Conservation (phyloP, 2,113 vertebrate genomes). For the Chloroceryle aenea region DNA sequence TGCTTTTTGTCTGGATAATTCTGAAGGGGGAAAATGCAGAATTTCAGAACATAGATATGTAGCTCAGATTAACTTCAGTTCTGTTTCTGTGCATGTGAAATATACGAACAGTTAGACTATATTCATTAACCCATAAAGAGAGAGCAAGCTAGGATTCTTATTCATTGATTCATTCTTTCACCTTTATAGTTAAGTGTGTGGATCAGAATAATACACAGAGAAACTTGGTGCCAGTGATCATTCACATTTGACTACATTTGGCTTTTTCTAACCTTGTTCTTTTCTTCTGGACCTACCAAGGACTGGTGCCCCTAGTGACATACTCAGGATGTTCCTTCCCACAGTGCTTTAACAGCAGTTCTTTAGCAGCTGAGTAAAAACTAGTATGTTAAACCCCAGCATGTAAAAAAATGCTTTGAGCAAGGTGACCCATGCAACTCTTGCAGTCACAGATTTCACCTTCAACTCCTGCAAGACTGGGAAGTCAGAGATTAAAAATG, state of each 20-base stretch:
- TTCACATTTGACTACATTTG: not conserved
- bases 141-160: not conserved
- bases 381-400: not conserved
- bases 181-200: not conserved
- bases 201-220: not conserved
- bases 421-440: not conserved
- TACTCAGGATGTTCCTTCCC: not conserved
- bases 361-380: not conserved
- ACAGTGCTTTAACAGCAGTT: not conserved
- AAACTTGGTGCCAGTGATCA: not conserved
- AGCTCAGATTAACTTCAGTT: not conserved
- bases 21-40: not conserved
- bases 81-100: not conserved
- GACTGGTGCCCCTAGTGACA: not conserved
- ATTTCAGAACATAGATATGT: not conserved
- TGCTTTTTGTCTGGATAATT: conserved; percentile 16
- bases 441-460: not conserved
- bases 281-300: not conserved
- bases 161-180: not conserved
- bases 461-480: not conserved
- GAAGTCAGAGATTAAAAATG: not conserved
- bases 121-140: not conserved
- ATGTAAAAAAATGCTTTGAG: not conserved
- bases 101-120: not conserved
- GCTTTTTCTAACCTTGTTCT: not conserved